A percentile compares a stretch with the other conserved stretches of the same genome.
Conservation (phyloP, 2,113 vertebrate genomes). For the Poecilia latipinna region DNA sequence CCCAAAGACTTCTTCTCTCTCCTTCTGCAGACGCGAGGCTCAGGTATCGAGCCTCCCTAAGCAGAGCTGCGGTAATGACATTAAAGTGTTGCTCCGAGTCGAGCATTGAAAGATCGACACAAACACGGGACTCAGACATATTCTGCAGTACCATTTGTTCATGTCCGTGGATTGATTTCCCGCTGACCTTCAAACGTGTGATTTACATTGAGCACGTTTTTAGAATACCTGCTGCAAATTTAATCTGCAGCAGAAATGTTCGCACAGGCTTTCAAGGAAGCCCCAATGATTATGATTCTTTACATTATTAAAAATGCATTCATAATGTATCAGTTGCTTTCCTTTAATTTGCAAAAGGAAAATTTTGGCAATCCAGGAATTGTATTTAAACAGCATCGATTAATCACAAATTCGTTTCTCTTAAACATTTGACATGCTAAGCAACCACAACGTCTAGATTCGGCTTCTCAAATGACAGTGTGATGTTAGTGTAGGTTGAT, state of each 20-base stretch:
- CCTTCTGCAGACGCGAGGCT: constrained; percentile 59
- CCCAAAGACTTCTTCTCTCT: constrained; percentile 53
- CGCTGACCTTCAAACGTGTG: constrained; percentile 18
- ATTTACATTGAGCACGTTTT: constrained; percentile 47
- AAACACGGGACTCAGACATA: constrained; percentile 9
- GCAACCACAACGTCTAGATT: neutral
- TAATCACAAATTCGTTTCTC: neutral
- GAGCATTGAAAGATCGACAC: constrained; percentile 8
- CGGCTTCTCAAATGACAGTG: too few species aligned
- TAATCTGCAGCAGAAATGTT: constrained; percentile 42
- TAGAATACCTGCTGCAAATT: constrained; percentile 32
- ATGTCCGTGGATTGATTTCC: constrained; percentile 35
- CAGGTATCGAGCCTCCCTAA: constrained; percentile 57
- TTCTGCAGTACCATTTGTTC: constrained; percentile 23
- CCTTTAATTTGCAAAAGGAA: constrained; percentile 17
- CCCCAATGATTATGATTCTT: constrained; percentile 22
- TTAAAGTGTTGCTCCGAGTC: constrained; percentile 44
- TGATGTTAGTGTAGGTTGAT: neutral
- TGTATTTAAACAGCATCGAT: neutral
- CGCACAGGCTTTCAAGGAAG: constrained; percentile 22
- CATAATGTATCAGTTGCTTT: constrained; percentile 42
- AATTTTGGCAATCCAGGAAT: neutral
- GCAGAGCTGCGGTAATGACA: constrained; percentile 54
- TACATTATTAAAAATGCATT: constrained; percentile 35
- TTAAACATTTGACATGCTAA: neutral